A percentile compares a stretch with the other conserved stretches of the same genome.
These are phyloP conservation scores for Oreochromis tanganicae DNA, from an alignment of 2,113 vertebrate species.

Conservation along the genomic window DNA sequence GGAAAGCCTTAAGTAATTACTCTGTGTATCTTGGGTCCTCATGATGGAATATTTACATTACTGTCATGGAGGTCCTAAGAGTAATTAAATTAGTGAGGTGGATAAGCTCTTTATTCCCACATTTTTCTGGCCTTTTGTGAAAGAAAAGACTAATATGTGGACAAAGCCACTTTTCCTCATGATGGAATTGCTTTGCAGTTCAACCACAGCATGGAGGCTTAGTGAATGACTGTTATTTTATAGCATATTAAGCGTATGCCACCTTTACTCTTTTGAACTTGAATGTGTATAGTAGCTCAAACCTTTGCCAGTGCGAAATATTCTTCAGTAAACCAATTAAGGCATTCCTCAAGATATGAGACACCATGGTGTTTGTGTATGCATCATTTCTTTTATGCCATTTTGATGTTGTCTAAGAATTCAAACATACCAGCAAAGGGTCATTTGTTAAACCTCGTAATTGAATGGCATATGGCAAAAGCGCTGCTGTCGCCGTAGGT, in stretches of 20 bases:
- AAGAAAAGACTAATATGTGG: conserved; percentile 63
- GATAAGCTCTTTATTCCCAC: conserved; percentile 77
- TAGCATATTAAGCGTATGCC: conserved; percentile 48
- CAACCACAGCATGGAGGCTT: conserved; percentile 15
- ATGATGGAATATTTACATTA: conserved; percentile 99
- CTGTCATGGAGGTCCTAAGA: conserved; percentile 84
- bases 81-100: conserved; percentile 93
- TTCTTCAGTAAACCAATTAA: conserved; percentile 1
- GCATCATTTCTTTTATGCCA: background rate
- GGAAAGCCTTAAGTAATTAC: conserved; percentile 98
- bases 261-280: conserved; percentile 48
- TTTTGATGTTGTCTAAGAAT: background rate
- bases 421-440: background rate
- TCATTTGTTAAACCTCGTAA: conserved; percentile 6
- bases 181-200: conserved; percentile 62
- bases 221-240: conserved; percentile 56
- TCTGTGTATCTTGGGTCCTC: conserved; percentile 85
- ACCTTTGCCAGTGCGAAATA: conserved; percentile 32
- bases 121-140: conserved; percentile 56
- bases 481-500: background rate
- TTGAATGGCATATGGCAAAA: background rate
- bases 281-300: conserved; percentile 8
- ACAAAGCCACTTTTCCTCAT: conserved; percentile 66
- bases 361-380: background rate
- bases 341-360: background rate